Base-by-base conservation (phyloP, 2,113 vertebrate species). In the Elachura formosa region DNA sequence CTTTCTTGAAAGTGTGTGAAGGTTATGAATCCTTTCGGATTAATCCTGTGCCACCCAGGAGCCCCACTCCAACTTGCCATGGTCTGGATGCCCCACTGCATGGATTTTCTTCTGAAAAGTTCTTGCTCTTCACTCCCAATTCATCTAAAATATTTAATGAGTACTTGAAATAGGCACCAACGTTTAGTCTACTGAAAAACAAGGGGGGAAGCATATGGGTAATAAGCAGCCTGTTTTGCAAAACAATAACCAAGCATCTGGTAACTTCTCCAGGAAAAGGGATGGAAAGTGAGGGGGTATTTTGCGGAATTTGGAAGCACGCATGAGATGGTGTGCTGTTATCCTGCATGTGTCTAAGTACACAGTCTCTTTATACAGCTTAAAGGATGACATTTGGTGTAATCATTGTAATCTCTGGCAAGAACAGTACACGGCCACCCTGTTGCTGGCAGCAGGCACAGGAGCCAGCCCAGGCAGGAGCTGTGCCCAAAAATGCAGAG, bases 211-310 rank as follows among this genome's bases (percentile, higher is more conserved):
- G 94, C 94, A 94, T 93, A 95, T 93, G 92, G 89, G 81, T 78
- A 89, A 90, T 85, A 78, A 80, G 95, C 64, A 92, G 84, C 58
- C 72, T 81, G 69, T 78, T 94, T 93, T 88, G 75, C 89, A 88
- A 87, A 93, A 95, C 95, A 96, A 88, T 92, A 92, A 96, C 11
- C 17, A 80, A 95, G 90, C 94, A 96, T 96, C 95, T 95, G 95
- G 94, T 94, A 87, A 68, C 52, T 91, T 95, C 93, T 95, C 84
- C 78, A 63, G 66, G 78, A 93, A 88, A 84, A 79, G 71, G 59
- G 79, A 93, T 92, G 89, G 87, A 97, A 97, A 71, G 95, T 23
- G 80, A 88, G 76, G 63, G 89, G 82, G 29, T 77, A 87, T 96
- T 93, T 81, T 95, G 80, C 76, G 72, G 79, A 90, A 89, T 75